Evolutionary conservation across 2,113 vertebrate species (phyloP).

Genomic region (Caranx ignobilis): DNA sequence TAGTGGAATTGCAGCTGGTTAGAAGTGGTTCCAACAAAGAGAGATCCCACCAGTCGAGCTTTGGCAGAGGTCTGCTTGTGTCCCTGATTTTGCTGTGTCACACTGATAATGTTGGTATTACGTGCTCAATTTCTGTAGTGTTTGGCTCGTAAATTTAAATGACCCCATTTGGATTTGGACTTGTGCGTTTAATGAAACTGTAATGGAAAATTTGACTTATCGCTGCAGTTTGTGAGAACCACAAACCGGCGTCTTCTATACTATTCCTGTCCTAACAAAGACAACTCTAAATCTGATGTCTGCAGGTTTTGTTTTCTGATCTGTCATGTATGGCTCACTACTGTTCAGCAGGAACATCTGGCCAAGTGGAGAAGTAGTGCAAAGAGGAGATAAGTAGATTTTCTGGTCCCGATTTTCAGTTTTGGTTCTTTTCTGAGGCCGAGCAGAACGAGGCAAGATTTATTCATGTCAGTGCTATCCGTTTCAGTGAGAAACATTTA

Average conservation of each 20-base stretch:
- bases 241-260: neutral
- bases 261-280: too few relatives aligned
- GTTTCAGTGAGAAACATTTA: conserved; percentile 50
- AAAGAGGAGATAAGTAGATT: neutral
- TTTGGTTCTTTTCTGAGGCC: conserved; percentile 18
- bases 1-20: neutral
- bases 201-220: neutral
- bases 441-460: conserved; percentile 4
- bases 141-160: too few relatives aligned
- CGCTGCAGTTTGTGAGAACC: neutral
- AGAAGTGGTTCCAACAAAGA: neutral
- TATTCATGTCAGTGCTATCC: conserved; percentile 26
- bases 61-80: neutral
- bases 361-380: neutral
- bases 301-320: neutral
- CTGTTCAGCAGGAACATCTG: neutral
- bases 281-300: neutral
- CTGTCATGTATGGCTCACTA: neutral
- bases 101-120: neutral
- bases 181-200: neutral
- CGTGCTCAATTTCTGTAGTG: neutral
- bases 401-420: neutral
- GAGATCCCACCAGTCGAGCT: neutral
- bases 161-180: too few relatives aligned
- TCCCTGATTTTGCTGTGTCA: neutral